Base-by-base conservation (phyloP, 2,888 invertebrate genomes). In the Limnephilus lunatus region DNA sequence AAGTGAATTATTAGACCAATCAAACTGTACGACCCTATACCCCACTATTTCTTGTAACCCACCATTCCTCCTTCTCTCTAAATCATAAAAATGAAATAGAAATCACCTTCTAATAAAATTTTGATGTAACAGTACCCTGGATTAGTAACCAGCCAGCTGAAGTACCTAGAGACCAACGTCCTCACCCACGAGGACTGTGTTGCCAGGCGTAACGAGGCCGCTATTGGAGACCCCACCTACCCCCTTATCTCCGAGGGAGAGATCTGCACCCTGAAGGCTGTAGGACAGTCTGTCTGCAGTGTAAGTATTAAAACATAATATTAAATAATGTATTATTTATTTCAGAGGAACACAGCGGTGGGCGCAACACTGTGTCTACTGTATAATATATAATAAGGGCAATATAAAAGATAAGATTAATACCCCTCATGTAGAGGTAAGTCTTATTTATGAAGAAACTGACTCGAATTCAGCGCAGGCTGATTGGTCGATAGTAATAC, bases 181-280 rank as follows among this genome's bases (percentile, higher is more conserved):
- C 35, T 93, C 68, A 82, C 85, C 48, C 92, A 92, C 68, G 89
- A 90, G 11, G 85, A 91, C 30, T 93, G 93, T 31, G 80, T 81
- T 4, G 92, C 30, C 31, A 53, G 90, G 32, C 89, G 92, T 44
- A 85, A 92, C 68, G 68, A 90, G 35, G n/a, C 39, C 31, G 92
- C 92, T 12, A 48, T 39, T 11, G 53, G n/a, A 11, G 44, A 15
- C 48, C 82, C 90, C 32, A 88, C 81, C 44, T 89, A 31, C 53
- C 82, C 82, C 14, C 31, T 32, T 14, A 82, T 82, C 82, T 89
- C 88, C 81, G 88, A 90, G 31, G 44, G 48, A 35, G 93, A 93
- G 90, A 80, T 93, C 81, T 93, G 93, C 88, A 93, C 93, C 4
- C 81, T 85, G 30, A 90, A 93, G 31, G 90, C 93, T 30, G 81